A percentile compares a stretch with the other conserved stretches of the same genome.
These are phyloP conservation scores for Quiscalus mexicanus DNA, from an alignment of 2,113 vertebrate genomes.

Conservation along the genomic window DNA sequence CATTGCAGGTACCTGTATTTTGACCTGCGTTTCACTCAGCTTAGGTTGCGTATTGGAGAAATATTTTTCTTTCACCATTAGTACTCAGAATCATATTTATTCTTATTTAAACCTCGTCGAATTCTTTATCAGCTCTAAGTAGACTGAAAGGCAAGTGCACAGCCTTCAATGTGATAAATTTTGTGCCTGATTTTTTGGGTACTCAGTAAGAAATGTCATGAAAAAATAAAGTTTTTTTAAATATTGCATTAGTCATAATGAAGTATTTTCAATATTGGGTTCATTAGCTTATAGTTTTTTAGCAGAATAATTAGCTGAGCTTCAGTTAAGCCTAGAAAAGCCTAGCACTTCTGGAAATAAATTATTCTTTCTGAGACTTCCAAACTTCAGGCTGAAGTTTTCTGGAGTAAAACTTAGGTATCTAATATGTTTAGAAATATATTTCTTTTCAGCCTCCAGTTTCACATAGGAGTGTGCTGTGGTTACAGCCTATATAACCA, in stretches of 20 bases:
- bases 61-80: neutral
- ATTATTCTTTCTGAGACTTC: neutral
- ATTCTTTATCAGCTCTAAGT: neutral
- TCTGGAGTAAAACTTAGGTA: neutral
- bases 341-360: neutral
- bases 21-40: neutral
- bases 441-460: neutral
- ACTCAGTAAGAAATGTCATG: neutral
- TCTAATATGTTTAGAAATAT: neutral
- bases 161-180: neutral
- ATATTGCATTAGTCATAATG: neutral
- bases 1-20: neutral
- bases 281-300: neutral
- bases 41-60: neutral
- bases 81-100: neutral
- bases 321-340: neutral
- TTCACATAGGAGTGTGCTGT: neutral
- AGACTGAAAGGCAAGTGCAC: neutral
- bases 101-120: neutral
- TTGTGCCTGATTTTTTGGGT: neutral
- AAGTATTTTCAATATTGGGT: neutral
- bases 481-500: neutral
- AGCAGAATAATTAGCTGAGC: neutral
- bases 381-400: neutral
- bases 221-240: neutral